Base-by-base conservation (phyloP, 1,140 invertebrate species). In the Augochlora pura region DNA sequence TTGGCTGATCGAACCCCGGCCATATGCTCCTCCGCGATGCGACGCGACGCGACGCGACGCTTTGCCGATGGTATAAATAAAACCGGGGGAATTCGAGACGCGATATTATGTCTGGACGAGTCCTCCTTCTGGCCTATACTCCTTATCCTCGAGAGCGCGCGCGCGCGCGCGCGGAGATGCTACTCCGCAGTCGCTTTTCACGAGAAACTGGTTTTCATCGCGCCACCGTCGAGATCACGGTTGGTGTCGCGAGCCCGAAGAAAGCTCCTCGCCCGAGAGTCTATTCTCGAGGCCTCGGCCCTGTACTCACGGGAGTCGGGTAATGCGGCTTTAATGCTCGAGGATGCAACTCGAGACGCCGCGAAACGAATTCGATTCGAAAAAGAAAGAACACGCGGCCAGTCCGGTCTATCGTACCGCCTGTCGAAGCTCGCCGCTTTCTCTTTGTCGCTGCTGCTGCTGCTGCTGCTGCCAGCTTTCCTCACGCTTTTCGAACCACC, bases 131-230 rank as follows among this genome's bases (percentile, higher is more conserved):
- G 70, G 21, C 77, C 70, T 57, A 60, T 60, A 66, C 52, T 38
- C 49, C 38, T 23, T 38, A 6, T 39, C 46, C 65, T 14, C 59
- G 10, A 8, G 10, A 6, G 14, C 14, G 49, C 46, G 46, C n/a
- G n/a, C n/a, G n/a, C n/a, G n/a, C n/a, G 10, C 10, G 14, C 14
- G 49, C 46, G 46, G 8, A 46, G 49, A 1, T 14, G 70, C 69
- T 54, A 49, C 72, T 42, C 65, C 63, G 69, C 72, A 64, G 57
- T 73, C 69, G 73, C 68, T 81, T 84, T 84, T 69, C 59, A 73
- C 42, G 73, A 77, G 32, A 81, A 85, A 81, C 66, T 78, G 66
- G 73, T 77, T 81, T 84, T 42, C 69, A 64, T 81, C 65, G 72
- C 71, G 72, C 54, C 79, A 81, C 60, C 72, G 52, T 57, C 38